These are phyloP conservation scores for Globodera ellingtonae DNA, from an alignment of 1,140 invertebrate genomes.

Conservation along the genomic window DNA sequence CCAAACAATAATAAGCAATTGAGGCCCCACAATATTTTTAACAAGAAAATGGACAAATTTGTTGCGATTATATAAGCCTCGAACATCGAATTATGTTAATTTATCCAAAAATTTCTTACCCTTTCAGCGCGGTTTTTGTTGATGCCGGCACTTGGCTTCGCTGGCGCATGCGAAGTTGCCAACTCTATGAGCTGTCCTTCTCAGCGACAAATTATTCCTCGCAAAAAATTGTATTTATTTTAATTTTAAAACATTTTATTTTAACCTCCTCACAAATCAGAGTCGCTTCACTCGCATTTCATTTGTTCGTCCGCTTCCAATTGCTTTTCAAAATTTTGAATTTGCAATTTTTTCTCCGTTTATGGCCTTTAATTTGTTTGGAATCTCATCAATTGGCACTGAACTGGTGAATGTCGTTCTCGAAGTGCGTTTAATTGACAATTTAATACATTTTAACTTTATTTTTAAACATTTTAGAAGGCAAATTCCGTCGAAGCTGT, in stretches of 20 bases:
- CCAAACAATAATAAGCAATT: too few relatives aligned
- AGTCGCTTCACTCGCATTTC: not conserved
- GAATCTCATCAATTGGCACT: not conserved
- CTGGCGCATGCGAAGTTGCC: not conserved
- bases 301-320: not conserved
- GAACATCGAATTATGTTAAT: not conserved
- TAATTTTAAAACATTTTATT: not conserved
- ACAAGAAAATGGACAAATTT: not conserved
- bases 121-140: not conserved
- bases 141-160: conserved; percentile 8
- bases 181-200: not conserved
- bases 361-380: not conserved
- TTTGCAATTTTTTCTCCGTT: conserved; percentile 1
- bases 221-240: not conserved
- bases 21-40: not conserved
- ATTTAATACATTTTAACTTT: not conserved
- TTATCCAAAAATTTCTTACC: not conserved
- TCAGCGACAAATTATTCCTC: not conserved
- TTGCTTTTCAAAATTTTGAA: not conserved
- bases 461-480: conserved; percentile 1
- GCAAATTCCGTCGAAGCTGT: not conserved
- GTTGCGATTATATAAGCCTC: not conserved
- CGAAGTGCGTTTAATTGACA: not conserved
- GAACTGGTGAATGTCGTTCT: not conserved
- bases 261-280: not conserved